Evolutionary conservation across 2,113 vertebrate species (phyloP).

Genomic region (Scopus umbretta): DNA sequence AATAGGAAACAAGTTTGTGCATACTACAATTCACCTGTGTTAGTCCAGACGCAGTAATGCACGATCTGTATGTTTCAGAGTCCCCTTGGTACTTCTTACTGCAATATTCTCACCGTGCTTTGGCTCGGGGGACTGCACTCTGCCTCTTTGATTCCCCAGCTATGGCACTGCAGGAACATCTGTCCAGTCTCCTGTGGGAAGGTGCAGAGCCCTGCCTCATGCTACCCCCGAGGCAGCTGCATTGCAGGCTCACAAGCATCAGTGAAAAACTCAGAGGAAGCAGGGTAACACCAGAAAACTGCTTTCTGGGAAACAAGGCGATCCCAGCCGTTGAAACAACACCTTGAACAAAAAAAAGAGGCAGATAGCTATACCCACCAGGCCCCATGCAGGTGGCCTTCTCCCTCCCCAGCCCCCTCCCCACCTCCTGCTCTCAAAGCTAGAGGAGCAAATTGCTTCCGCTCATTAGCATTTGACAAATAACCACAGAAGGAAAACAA

Average conservation of each 20-base stretch:
- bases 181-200: fast-evolving
- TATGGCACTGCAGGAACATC: background rate
- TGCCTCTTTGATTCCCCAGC: background rate
- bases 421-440: background rate
- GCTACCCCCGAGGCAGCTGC: background rate
- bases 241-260: background rate
- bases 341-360: background rate
- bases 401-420: background rate
- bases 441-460: background rate
- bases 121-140: background rate
- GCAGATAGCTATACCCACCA: background rate
- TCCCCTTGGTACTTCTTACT: background rate
- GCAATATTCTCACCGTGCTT: fast-evolving
- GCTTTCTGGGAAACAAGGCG: background rate
- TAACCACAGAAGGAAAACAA: background rate
- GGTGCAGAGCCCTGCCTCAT: background rate
- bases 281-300: background rate
- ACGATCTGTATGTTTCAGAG: background rate
- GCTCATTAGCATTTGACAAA: slow-evolving; percentile 11
- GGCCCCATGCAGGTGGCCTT: background rate
- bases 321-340: background rate
- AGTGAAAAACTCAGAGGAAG: background rate
- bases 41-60: background rate
- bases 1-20: background rate
- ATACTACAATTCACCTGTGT: too few species aligned